Conservation (phyloP, 2,113 vertebrate species). For the Columbina picui region DNA sequence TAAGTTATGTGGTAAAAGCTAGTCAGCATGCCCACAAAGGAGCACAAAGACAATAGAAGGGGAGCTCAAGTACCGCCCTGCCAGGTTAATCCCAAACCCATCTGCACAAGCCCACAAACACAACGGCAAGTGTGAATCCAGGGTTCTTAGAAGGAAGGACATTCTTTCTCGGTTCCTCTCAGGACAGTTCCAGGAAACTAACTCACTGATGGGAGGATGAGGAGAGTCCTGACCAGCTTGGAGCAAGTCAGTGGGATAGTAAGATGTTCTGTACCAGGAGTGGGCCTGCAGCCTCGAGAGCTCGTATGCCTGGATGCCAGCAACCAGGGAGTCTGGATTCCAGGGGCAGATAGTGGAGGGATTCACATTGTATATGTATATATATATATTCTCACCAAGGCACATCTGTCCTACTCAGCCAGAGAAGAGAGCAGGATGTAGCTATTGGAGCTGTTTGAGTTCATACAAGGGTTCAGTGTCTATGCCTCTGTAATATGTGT, state of each 20-base stretch:
- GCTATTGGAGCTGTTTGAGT: neutral
- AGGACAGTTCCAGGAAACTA: neutral
- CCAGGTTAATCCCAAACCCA: neutral
- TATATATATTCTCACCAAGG: neutral
- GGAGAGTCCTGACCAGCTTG: accelerated
- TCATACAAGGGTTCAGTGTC: neutral
- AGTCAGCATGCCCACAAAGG: accelerated
- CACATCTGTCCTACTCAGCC: neutral
- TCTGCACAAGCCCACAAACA: neutral
- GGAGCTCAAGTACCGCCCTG: neutral
- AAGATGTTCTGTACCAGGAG: neutral
- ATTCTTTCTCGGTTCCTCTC: accelerated
- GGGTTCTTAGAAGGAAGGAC: no score
- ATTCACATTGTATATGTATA: neutral
- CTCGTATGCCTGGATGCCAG: accelerated
- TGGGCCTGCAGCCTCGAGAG: neutral
- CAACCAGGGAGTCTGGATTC: neutral
- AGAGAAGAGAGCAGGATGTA: neutral
- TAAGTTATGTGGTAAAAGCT: neutral
- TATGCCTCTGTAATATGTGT: neutral
- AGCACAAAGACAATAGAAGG: neutral
- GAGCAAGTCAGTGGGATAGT: neutral
- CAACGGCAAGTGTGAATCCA: neutral
- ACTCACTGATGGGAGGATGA: accelerated
- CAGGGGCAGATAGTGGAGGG: no score